Conservation (phyloP, 2,113 vertebrate species). For the Labeo catla region DNA sequence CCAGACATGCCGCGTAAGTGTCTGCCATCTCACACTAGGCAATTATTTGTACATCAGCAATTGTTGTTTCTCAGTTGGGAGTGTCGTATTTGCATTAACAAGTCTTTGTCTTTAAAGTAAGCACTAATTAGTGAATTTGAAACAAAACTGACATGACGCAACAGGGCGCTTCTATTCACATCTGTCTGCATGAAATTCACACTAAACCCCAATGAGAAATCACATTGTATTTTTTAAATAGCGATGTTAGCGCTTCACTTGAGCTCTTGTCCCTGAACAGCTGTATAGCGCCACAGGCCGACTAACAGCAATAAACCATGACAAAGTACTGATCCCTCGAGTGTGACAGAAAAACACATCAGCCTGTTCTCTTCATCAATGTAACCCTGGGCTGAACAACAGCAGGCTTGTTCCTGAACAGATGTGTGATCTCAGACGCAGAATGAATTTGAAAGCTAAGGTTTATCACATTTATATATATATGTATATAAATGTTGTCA, state of each 20-base stretch:
- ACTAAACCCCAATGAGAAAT: background rate
- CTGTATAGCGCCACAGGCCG: background rate
- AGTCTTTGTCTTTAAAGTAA: background rate
- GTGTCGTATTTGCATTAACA: background rate
- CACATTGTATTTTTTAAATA: background rate
- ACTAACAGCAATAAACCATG: constrained; percentile 6
- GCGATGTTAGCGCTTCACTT: background rate
- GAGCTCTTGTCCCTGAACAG: constrained; percentile 1
- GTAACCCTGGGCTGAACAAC: background rate
- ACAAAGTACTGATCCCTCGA: background rate
- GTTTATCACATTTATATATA: no score
- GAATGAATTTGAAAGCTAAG: background rate
- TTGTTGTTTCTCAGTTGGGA: background rate
- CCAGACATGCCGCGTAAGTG: background rate
- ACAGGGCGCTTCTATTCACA: background rate
- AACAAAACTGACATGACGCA: background rate
- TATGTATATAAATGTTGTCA: no score
- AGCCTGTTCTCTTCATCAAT: background rate
- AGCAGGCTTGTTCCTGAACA: background rate
- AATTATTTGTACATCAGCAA: constrained; percentile 4
- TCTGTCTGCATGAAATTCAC: constrained; percentile 9
- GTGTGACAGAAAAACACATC: background rate
- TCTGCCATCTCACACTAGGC: background rate
- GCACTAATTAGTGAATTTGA: background rate
- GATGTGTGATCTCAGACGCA: background rate